Percentiles rank a stretch among this genome's conserved stretches.
Evolutionary conservation across 2,797 vertebrate genomes (phyloP).

Genomic region (Morus bassanus): DNA sequence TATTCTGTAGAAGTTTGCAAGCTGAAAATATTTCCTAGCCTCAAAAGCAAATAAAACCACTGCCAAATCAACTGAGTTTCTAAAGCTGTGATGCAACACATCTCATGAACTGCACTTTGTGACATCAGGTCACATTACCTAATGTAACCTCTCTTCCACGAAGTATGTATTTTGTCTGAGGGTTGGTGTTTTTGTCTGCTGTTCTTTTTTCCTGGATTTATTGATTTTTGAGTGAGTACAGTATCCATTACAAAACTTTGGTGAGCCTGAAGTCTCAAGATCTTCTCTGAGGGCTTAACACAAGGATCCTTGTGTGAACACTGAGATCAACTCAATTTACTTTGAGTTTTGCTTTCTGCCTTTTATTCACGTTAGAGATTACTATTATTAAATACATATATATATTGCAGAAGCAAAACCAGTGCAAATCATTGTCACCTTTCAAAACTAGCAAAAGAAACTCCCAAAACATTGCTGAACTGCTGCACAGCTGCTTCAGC

Average conservation of each 20-base stretch:
- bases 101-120: background rate
- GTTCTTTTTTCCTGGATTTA: background rate
- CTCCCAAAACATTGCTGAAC: background rate
- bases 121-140: background rate
- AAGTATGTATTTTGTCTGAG: background rate
- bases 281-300: background rate
- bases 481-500: background rate
- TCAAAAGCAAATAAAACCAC: slow-evolving; percentile 10
- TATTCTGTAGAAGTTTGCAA: background rate
- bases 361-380: background rate
- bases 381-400: background rate
- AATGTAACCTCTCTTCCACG: background rate
- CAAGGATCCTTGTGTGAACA: background rate
- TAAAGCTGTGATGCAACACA: background rate
- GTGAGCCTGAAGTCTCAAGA: background rate
- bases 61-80: slow-evolving; percentile 25
- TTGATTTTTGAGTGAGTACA: background rate
- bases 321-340: background rate
- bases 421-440: background rate
- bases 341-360: background rate
- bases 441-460: background rate
- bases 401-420: background rate
- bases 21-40: background rate
- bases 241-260: background rate
- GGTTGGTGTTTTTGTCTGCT: background rate